These are phyloP conservation scores for Perizoma affinitatum DNA, from an alignment of 2,888 invertebrate species.

Conservation along the genomic window DNA sequence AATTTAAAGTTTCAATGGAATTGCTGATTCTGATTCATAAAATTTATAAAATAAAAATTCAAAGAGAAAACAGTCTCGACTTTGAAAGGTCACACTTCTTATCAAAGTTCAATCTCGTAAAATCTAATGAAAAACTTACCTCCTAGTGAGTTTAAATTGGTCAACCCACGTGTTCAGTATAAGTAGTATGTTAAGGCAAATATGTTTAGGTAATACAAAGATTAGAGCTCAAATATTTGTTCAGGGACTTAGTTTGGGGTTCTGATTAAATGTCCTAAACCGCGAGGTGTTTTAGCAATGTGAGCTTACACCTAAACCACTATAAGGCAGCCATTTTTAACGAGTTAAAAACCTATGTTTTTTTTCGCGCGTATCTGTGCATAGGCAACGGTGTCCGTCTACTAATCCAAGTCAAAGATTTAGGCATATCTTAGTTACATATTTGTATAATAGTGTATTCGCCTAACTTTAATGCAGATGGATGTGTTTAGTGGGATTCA, in stretches of 20 bases:
- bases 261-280: background rate
- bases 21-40: slow-evolving; percentile 4
- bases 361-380: no score
- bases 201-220: slow-evolving; percentile 23
- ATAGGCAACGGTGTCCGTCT: no score
- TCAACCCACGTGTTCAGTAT: background rate
- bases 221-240: slow-evolving; percentile 29
- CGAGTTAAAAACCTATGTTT: no score
- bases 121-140: background rate
- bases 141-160: background rate
- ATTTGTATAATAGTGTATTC: no score
- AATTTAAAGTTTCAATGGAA: slow-evolving; percentile 11
- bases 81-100: background rate
- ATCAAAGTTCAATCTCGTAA: background rate
- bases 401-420: no score
- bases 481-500: no score
- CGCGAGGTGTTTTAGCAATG: slow-evolving; percentile 3
- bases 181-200: slow-evolving; percentile 8
- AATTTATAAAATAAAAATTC: slow-evolving; percentile 3
- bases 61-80: background rate
- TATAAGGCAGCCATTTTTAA: no score
- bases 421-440: no score
- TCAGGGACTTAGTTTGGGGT: slow-evolving; percentile 16
- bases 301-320: background rate
- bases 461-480: no score